A percentile compares a stretch with the other conserved stretches of the same genome.
Conservation (phyloP, 2,888 invertebrate species). For the Conomelus anceps region DNA sequence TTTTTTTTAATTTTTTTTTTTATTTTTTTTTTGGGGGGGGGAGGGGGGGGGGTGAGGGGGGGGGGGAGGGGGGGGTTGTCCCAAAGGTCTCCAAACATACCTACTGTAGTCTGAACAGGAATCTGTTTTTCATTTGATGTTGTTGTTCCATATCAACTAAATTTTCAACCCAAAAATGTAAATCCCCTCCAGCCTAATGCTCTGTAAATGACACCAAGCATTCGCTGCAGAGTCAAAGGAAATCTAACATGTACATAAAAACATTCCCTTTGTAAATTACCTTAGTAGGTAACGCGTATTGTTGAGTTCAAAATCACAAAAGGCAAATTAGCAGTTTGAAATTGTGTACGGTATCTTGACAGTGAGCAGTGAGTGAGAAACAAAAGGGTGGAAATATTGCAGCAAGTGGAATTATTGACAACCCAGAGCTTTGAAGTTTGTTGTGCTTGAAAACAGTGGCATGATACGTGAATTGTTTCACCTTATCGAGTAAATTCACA, state of each 20-base stretch:
- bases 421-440: not conserved
- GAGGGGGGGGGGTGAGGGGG: too few relatives aligned
- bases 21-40: too few relatives aligned
- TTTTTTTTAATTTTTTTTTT: too few relatives aligned
- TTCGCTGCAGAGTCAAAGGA: not conserved
- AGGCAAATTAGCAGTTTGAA: not conserved
- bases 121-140: not conserved
- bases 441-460: not conserved
- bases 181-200: not conserved
- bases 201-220: not conserved
- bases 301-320: not conserved
- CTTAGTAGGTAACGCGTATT: not conserved
- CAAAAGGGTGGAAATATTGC: not conserved
- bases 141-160: too few relatives aligned
- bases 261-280: not conserved
- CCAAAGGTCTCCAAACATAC: too few relatives aligned
- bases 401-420: not conserved
- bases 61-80: too few relatives aligned
- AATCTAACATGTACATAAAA: not conserved
- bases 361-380: not conserved
- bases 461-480: too few relatives aligned
- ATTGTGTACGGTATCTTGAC: not conserved
- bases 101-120: too few relatives aligned
- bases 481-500: too few relatives aligned
- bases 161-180: too few relatives aligned